phyloP scores from a whole-genome alignment of 2,888 invertebrate genomes.

The Muscina levida region DNA sequence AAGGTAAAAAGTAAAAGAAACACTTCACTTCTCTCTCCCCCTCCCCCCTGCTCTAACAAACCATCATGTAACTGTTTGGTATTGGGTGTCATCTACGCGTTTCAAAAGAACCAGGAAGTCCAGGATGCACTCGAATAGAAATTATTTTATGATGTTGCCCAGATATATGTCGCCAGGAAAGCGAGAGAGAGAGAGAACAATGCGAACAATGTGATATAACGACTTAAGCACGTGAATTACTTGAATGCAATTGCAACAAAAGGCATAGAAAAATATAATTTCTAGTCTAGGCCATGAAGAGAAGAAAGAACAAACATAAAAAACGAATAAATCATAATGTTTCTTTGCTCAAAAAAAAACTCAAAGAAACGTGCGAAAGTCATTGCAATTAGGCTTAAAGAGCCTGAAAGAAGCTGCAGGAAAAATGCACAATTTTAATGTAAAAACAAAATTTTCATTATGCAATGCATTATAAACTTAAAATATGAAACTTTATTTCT shows the following conservation, averaged over 20 bases:
- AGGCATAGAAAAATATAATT: slow-evolving; percentile 1
- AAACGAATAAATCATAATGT: neutral
- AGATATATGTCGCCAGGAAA: slow-evolving; percentile 14
- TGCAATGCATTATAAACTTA: too few species aligned
- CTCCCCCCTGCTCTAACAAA: neutral
- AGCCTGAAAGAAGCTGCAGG: neutral
- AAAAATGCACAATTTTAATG: slow-evolving; percentile 2
- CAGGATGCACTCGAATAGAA: slow-evolving; percentile 56
- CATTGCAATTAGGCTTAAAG: neutral
- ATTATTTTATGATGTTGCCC: slow-evolving; percentile 34
- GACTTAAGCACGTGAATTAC: slow-evolving; percentile 67
- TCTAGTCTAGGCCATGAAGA: neutral
- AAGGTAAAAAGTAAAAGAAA: neutral
- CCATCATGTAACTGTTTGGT: neutral
- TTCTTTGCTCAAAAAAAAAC: neutral
- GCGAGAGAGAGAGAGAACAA: slow-evolving; percentile 39
- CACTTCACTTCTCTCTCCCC: neutral
- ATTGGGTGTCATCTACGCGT: neutral
- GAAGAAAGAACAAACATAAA: neutral
- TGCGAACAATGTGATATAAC: slow-evolving; percentile 63
- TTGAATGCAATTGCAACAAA: neutral
- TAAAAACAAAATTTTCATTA: too few species aligned
- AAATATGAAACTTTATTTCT: too few species aligned
- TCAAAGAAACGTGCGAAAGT: neutral
- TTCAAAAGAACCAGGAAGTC: slow-evolving; percentile 60